Percentiles rank a stretch among this genome's conserved stretches.
Conservation (phyloP, 2,113 vertebrate genomes). For the Platysternon megacephalum region DNA sequence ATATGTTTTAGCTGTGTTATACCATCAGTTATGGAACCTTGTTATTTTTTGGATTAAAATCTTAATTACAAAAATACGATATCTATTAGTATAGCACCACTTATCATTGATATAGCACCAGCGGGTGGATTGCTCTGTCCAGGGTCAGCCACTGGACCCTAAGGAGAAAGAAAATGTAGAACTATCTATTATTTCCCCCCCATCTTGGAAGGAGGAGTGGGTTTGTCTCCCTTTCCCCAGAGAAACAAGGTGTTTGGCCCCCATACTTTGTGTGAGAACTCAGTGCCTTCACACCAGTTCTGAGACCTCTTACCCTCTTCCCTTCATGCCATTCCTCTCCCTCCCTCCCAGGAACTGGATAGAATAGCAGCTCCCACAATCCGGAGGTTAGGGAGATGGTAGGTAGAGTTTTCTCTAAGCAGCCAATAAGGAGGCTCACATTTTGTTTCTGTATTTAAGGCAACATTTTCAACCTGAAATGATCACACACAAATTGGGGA, state of each 20-base stretch:
- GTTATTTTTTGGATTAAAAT: not conserved
- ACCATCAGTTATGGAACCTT: fast-evolving
- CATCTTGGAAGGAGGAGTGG: not conserved
- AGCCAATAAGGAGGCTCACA: not conserved
- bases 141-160: not conserved
- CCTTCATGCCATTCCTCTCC: not conserved
- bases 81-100: not conserved
- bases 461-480: not conserved
- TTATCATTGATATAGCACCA: not conserved
- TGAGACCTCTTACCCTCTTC: not conserved
- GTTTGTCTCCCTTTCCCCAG: not conserved
- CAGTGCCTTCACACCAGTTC: not conserved
- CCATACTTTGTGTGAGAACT: not conserved
- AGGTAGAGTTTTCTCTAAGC: not conserved
- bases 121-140: not conserved
- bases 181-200: not conserved
- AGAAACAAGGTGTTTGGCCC: not conserved
- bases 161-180: not conserved
- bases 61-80: not conserved
- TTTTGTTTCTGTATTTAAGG: not conserved
- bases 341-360: not conserved
- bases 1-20: not conserved
- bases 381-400: not conserved
- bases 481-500: not conserved
- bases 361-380: not conserved